A percentile compares a stretch with the other conserved stretches of the same genome.
These are phyloP conservation scores for Anastatus disparis DNA, from an alignment of 1,140 invertebrate species.

Conservation along the genomic window DNA sequence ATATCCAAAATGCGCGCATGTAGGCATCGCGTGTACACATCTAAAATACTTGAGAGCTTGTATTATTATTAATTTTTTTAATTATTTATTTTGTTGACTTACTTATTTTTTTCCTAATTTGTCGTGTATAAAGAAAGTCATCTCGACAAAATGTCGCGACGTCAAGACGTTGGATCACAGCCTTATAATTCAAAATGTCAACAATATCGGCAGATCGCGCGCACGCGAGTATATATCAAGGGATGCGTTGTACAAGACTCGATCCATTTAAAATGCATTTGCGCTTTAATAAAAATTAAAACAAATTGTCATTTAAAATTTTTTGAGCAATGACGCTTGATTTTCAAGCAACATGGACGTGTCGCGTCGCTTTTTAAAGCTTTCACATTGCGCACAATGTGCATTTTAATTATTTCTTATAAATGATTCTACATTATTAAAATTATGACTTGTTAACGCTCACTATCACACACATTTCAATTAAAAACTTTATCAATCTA, in stretches of 20 bases:
- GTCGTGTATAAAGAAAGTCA: constrained; percentile 32
- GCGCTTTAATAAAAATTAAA: background rate
- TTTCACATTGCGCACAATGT: constrained; percentile 1
- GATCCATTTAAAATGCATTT: constrained; percentile 25
- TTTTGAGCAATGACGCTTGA: background rate
- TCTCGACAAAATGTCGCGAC: constrained; percentile 30
- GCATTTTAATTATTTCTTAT: background rate
- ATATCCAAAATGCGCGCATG: constrained; percentile 2
- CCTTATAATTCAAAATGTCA: constrained; percentile 44
- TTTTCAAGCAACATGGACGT: background rate
- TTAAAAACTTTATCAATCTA: background rate
- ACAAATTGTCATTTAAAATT: background rate
- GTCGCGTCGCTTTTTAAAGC: constrained; percentile 13
- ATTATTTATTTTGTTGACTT: constrained; percentile 6
- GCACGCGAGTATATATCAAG: constrained; percentile 16
- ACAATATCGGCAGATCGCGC: constrained; percentile 37
- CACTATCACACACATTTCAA: background rate
- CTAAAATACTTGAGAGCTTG: constrained; percentile 29
- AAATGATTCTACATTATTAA: constrained; percentile 1
- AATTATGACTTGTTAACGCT: constrained; percentile 10
- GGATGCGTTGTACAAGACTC: constrained; percentile 29
- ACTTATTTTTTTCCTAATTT: constrained; percentile 33
- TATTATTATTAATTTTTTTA: constrained; percentile 14
- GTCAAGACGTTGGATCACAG: constrained; percentile 41
- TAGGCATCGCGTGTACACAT: background rate